Conservation (phyloP, 92 coral and sea anemone species). For the Meandrina meandrites region DNA sequence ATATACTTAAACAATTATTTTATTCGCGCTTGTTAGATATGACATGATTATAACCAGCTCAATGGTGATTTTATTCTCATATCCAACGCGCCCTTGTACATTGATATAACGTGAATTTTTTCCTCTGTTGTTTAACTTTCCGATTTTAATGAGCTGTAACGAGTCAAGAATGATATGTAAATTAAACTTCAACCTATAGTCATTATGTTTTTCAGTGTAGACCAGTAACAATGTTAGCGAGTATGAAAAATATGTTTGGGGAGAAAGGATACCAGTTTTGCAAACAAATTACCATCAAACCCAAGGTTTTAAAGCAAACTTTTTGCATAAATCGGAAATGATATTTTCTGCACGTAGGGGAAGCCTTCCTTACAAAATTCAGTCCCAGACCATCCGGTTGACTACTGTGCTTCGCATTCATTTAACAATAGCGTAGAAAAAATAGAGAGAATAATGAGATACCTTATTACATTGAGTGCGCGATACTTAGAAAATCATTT, state of each 20-base stretch:
- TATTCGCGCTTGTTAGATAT: too few species aligned
- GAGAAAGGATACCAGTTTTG: neutral
- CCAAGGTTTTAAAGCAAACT: neutral
- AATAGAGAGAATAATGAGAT: neutral
- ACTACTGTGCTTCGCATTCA: constrained; percentile 6
- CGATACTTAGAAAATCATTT: neutral
- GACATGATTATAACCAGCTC: too few species aligned
- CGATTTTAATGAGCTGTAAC: neutral
- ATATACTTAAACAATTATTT: too few species aligned
- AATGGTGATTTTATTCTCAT: too few species aligned
- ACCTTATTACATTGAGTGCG: neutral
- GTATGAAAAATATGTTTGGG: neutral
- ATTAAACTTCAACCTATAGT: neutral
- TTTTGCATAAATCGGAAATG: neutral
- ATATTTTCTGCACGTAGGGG: neutral
- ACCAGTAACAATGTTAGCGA: neutral
- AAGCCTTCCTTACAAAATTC: neutral
- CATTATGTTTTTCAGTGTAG: neutral
- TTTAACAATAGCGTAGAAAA: constrained; percentile 4
- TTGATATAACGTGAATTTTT: neutral
- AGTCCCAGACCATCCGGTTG: neutral
- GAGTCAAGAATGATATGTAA: neutral
- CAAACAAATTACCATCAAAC: too few species aligned
- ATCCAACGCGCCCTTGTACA: neutral
- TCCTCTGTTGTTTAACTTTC: neutral